phyloP scores from a whole-genome alignment of 2,888 invertebrate species.

The Falcaria lacertinaria region DNA sequence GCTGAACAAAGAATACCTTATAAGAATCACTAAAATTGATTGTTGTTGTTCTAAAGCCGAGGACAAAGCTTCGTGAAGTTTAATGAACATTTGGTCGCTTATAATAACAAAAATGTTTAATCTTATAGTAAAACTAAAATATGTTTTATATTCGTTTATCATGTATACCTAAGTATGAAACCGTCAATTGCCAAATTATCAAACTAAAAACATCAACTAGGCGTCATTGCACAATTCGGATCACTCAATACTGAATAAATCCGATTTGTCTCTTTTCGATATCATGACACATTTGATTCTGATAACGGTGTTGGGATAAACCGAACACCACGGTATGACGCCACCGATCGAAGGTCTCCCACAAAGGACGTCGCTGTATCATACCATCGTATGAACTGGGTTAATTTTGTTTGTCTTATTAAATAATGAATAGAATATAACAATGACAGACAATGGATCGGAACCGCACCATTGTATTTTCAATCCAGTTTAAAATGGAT shows the following conservation, averaged over 20 bases:
- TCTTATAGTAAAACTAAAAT: too few species aligned
- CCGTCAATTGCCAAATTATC: background rate
- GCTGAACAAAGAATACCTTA: slow-evolving; percentile 34
- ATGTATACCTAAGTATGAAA: background rate
- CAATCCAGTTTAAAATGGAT: background rate
- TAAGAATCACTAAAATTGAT: slow-evolving; percentile 1
- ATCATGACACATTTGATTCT: too few species aligned
- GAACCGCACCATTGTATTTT: background rate
- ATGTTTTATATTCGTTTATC: too few species aligned
- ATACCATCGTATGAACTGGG: too few species aligned
- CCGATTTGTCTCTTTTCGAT: too few species aligned
- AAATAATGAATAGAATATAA: background rate
- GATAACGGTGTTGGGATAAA: too few species aligned
- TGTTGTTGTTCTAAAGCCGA: background rate
- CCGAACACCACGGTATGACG: background rate
- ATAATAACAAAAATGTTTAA: background rate
- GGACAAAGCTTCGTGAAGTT: background rate
- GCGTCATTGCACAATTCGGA: too few species aligned
- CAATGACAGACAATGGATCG: background rate
- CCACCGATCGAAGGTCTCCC: too few species aligned
- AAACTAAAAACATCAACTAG: too few species aligned
- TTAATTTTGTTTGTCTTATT: background rate
- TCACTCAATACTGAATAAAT: too few species aligned
- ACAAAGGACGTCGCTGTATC: too few species aligned
- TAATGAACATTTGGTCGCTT: background rate